These are phyloP conservation scores for Coregonus suidteri DNA, from an alignment of 2,797 vertebrate genomes.

Conservation along the genomic window DNA sequence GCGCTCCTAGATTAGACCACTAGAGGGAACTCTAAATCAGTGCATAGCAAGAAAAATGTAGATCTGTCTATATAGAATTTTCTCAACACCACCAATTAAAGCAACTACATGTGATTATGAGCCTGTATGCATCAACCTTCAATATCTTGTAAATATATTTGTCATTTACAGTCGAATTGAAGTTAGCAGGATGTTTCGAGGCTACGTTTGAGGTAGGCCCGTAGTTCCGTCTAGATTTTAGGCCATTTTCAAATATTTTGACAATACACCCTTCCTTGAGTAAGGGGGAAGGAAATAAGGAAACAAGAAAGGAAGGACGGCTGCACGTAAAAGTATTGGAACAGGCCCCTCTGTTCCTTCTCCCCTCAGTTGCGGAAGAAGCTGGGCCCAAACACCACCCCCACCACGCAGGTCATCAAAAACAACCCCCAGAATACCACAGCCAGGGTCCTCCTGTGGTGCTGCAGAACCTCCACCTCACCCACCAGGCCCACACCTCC, in stretches of 20 bases:
- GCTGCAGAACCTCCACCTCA: slow-evolving; percentile 58
- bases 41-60: neutral
- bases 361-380: slow-evolving; percentile 58
- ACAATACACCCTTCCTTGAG: neutral
- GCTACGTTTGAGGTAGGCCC: neutral
- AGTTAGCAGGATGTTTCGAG: neutral
- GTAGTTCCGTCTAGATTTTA: neutral
- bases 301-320: neutral
- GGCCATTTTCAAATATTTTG: neutral
- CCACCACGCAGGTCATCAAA: slow-evolving; percentile 73
- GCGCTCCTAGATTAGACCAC: slow-evolving; percentile 35
- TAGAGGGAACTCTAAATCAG: slow-evolving; percentile 60
- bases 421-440: slow-evolving; percentile 76
- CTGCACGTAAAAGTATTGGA: neutral
- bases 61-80: neutral
- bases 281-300: neutral
- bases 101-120: no score
- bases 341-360: neutral
- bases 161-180: neutral
- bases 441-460: slow-evolving; percentile 64
- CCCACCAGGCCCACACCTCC: slow-evolving; percentile 41
- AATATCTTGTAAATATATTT: neutral
- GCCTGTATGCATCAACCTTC: no score
- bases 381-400: slow-evolving; percentile 74
- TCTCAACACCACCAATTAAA: neutral